Base-by-base conservation (phyloP, 2,888 invertebrate species). In the Eupithecia inturbata region DNA sequence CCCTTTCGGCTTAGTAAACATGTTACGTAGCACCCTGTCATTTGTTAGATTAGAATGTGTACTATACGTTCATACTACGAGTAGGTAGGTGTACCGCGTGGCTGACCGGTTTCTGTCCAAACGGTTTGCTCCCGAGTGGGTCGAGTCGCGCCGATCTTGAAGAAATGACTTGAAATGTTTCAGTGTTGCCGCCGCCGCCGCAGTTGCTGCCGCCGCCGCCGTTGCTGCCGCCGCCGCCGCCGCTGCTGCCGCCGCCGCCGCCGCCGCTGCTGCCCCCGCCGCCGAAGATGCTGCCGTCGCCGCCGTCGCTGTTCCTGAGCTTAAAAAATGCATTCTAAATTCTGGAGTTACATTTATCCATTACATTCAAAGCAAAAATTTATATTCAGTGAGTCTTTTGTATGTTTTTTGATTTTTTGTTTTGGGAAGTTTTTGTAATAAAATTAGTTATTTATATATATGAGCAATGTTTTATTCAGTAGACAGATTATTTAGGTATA, bases 211-310 rank as follows among this genome's bases (percentile, higher is more conserved):
- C n/a, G n/a, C n/a, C n/a, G n/a, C n/a, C n/a, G n/a, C n/a, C n/a
- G n/a, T n/a, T n/a, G n/a, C n/a, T 9, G 36, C 36, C 10, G 36
- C 12, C 71, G 77, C 14, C 70, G 75, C 4, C 66, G 70, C 57
- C 12, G 66, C 6, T n/a, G 72, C 28, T 3, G 72, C 19, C 16
- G 68, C 16, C 28, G 73, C n/a, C 60, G 74, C 4, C 53, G 71
- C 14, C 70, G 76, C 26, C 68, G 76, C 12, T 10, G 72, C 28
- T 49, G 75, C 7, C 45, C 72, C 7, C 67, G 75, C 6, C 60
- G 77, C 33, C 53, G 75, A 2, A 70, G 75, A 19, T 69, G 76
- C 5, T 71, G 78, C 3, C 81, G 83, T 12, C 72, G 81, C 33
- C 76, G 83, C 60, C 68, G 82, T 68, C 53, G 53, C 10, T 22